Conservation (phyloP, 2,797 vertebrate genomes). For the Mallotus villosus region DNA sequence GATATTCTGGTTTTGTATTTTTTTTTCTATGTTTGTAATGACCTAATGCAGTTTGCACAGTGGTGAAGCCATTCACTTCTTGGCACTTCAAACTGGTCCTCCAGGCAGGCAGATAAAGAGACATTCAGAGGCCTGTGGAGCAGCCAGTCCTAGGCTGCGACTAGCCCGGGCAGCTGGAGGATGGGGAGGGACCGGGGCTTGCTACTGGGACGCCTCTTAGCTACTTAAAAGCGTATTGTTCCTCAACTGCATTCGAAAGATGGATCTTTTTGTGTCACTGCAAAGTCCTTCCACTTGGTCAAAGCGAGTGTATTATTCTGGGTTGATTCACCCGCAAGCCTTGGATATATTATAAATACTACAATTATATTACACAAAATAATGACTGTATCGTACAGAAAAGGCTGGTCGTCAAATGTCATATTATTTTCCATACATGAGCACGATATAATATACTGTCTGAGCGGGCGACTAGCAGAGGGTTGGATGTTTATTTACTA, state of each 20-base stretch:
- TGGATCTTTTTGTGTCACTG: constrained; percentile 35
- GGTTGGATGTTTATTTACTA: constrained; percentile 52
- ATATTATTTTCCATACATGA: constrained; percentile 69
- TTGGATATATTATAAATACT: constrained; percentile 58
- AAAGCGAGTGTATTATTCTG: constrained; percentile 50
- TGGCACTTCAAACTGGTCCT: constrained; percentile 84
- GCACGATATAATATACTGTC: constrained; percentile 66
- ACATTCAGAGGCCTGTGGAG: constrained; percentile 61
- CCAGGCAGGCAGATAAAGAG: constrained; percentile 74
- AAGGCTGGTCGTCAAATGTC: constrained; percentile 45
- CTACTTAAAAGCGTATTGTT: constrained; percentile 55
- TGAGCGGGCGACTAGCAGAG: constrained; percentile 47
- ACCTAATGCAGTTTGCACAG: constrained; percentile 98
- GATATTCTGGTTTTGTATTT: constrained; percentile 51
- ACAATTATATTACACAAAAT: constrained; percentile 38
- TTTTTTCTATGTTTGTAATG: constrained; percentile 78
- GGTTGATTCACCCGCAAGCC: constrained; percentile 69
- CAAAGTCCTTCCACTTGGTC: constrained; percentile 50
- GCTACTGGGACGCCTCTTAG: neutral
- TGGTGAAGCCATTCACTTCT: constrained; percentile 86
- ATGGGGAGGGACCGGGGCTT: neutral
- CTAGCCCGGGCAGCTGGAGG: constrained; percentile 66
- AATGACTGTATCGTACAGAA: neutral
- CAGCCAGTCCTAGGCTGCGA: constrained; percentile 73
- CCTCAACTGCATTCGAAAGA: constrained; percentile 44